These are phyloP conservation scores for Dolomedes plantarius DNA, from an alignment of 2,888 invertebrate genomes.

Conservation along the genomic window DNA sequence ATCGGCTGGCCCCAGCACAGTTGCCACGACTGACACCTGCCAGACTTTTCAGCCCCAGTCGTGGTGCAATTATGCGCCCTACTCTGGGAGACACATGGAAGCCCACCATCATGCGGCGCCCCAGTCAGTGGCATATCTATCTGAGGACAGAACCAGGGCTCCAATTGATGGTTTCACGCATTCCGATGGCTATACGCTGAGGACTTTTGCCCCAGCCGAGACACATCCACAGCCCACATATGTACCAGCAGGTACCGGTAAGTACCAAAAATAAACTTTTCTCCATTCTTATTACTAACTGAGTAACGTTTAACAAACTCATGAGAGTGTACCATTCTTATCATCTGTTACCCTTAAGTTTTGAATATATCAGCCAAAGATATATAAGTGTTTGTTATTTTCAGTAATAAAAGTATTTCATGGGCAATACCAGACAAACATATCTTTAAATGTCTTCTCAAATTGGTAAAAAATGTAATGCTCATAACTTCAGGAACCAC, in stretches of 20 bases:
- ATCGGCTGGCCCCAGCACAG: conserved; percentile 57
- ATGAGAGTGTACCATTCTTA: no score
- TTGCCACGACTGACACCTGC: conserved; percentile 66
- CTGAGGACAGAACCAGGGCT: conserved; percentile 59
- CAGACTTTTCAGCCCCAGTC: conserved; percentile 71
- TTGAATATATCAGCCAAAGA: no score
- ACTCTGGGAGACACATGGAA: conserved; percentile 70
- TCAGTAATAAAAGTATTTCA: no score
- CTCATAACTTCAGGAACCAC: no score
- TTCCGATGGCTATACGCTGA: conserved; percentile 66
- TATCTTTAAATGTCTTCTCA: no score
- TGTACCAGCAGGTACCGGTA: conserved; percentile 71
- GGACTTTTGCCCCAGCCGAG: conserved; percentile 66
- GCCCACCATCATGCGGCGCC: conserved; percentile 47
- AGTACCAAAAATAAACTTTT: conserved; percentile 23
- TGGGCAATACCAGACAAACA: no score
- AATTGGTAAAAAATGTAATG: no score
- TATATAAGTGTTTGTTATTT: no score
- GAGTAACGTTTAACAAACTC: no score
- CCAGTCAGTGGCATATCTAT: conserved; percentile 64
- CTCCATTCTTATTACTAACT: no score
- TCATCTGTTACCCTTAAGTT: no score
- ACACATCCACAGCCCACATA: conserved; percentile 64
- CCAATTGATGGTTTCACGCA: conserved; percentile 70
- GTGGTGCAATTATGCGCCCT: conserved; percentile 73